These are phyloP conservation scores for Circaetus cinerascens DNA, from an alignment of 2,113 vertebrate genomes.

Conservation along the genomic window DNA sequence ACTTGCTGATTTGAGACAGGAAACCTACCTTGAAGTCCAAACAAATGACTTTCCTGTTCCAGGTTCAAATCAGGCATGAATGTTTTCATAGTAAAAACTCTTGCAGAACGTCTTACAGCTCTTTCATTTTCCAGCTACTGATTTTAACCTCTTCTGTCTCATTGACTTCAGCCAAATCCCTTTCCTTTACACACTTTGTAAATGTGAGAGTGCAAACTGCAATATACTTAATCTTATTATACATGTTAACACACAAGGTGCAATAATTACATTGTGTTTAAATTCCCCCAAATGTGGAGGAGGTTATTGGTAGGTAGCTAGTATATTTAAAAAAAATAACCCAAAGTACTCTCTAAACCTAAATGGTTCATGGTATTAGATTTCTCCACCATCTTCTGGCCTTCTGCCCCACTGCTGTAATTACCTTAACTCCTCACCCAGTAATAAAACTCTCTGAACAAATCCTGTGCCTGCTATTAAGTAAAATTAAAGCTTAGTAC, in stretches of 20 bases:
- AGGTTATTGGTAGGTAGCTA: neutral
- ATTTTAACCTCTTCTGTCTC: slow-evolving; percentile 33
- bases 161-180: neutral
- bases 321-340: neutral
- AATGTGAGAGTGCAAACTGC: neutral
- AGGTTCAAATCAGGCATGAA: slow-evolving; percentile 8
- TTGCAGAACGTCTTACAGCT: neutral
- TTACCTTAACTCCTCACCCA: slow-evolving; percentile 3
- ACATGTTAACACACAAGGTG: neutral
- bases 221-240: neutral
- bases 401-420: neutral
- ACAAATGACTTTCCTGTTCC: slow-evolving; percentile 23
- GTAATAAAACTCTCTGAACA: slow-evolving; percentile 37
- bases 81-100: neutral
- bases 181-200: neutral
- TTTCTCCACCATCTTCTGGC: neutral
- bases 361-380: neutral
- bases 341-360: neutral
- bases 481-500: slow-evolving; percentile 28
- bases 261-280: neutral
- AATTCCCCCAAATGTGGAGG: neutral
- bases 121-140: neutral
- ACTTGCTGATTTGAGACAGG: slow-evolving; percentile 3
- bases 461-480: slow-evolving; percentile 23
- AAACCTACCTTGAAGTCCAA: slow-evolving; percentile 36